Evolutionary conservation across 2,113 vertebrate genomes (phyloP).

Genomic region (Gnathonemus longibarbis): DNA sequence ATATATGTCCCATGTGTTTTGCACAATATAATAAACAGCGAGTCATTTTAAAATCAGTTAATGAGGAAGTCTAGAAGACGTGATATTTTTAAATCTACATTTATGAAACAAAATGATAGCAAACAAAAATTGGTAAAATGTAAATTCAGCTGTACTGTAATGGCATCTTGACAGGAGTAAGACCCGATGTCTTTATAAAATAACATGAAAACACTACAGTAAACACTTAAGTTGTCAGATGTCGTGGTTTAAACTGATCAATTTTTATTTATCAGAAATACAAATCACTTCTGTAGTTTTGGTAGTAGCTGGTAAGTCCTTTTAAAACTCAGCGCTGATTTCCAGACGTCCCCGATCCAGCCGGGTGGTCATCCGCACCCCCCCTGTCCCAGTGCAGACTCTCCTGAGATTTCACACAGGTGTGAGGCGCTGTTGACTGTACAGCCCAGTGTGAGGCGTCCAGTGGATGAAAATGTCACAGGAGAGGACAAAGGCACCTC

Average conservation of each 20-base stretch:
- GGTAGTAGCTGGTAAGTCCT: conserved; percentile 48
- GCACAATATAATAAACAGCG: neutral
- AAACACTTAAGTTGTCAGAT: neutral
- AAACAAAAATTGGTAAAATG: neutral
- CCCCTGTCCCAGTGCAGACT: conserved; percentile 41
- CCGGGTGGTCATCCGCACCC: conserved; percentile 43
- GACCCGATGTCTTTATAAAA: neutral
- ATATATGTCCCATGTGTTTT: neutral
- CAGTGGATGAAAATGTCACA: conserved; percentile 34
- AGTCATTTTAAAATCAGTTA: neutral
- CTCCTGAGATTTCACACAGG: conserved; percentile 44
- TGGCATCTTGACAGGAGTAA: neutral
- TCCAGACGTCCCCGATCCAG: conserved; percentile 40
- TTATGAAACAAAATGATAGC: neutral
- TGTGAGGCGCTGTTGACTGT: conserved; percentile 43
- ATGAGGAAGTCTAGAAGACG: neutral
- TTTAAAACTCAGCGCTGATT: conserved; percentile 57
- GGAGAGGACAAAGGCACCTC: conserved; percentile 36
- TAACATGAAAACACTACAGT: neutral
- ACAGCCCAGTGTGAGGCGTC: conserved; percentile 27
- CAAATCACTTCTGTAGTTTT: neutral
- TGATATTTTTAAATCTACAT: neutral
- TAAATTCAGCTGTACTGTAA: neutral
- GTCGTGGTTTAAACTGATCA: neutral
- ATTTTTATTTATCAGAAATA: neutral